Evolutionary conservation across 1,140 invertebrate species (phyloP), one percentile per base, ranked within the genome.

Genomic region (Drosophila azteca): DNA sequence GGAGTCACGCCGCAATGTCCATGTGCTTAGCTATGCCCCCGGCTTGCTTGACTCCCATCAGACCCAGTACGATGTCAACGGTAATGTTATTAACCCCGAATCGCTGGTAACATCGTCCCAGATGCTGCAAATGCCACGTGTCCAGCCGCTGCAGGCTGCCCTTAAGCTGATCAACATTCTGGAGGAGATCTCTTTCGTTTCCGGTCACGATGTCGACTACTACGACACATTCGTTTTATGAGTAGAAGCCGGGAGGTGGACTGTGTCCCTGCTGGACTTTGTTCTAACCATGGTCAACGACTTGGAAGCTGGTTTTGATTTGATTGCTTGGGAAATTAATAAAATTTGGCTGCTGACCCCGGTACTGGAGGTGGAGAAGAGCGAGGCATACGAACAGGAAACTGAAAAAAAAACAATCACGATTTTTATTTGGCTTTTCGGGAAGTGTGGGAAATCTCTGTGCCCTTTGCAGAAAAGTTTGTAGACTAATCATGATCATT

Each of bases 1-100:
- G 64, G 98, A 99, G 93, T 45, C 48, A 13, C 76, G 70, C 4
- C 39, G 39, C 4, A 87, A 94, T 17, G 92, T 98, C 0, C 93
- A 94, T 70, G 95, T 98, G 8, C 92, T 99, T 6, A 98, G 95
- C 92, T 99, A 99, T 93, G 95, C 97, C 3, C 98, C 98, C 1
- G 98, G 98, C 13, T 98, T 98, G 0, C 94, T 96, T 31, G 98
- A 98, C 96, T 94, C 95, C 49, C 92, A 95, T 41, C 92, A 93
- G 74, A 92, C 95, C 15, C 91, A 94, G 20, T 77, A 55, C 26
- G 90, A 91, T 67, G 17, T 72, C 0, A 91, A 91, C 53, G 84
- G 80, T n/a, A 91, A 91, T 54, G 50, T 70, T 48, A 54, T 90
- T 26, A 59, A 45, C 20, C 65, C 79, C 9, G 61, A 60, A 20